phyloP scores from a whole-genome alignment of 2,888 invertebrate species.

The Amblyjoppa fuscipennis region DNA sequence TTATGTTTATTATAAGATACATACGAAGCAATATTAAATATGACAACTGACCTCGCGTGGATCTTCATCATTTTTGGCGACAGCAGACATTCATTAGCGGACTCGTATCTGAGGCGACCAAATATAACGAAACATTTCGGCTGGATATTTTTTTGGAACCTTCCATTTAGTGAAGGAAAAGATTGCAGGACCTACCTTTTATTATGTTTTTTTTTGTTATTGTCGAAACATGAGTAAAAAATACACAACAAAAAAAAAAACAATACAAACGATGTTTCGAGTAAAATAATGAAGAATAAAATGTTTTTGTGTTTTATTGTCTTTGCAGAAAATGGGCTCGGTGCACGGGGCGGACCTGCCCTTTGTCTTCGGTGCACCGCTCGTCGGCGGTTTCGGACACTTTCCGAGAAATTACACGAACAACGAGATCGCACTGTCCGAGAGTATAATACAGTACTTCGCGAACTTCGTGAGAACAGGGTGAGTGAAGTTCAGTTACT shows the following conservation, averaged over 20 bases:
- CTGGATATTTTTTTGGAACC: too few species aligned
- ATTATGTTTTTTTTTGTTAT: too few species aligned
- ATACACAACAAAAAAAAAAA: too few species aligned
- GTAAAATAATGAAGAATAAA: background rate
- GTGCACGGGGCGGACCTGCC: constrained; percentile 97
- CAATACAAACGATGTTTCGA: background rate
- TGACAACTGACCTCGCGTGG: background rate
- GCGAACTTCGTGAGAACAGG: constrained; percentile 95
- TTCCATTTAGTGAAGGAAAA: too few species aligned
- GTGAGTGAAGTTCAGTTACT: constrained; percentile 87
- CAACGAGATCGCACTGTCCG: constrained; percentile 93
- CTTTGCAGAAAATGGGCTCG: constrained; percentile 93
- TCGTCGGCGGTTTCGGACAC: constrained; percentile 93
- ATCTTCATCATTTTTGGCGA: constrained; percentile 9
- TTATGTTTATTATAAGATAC: too few species aligned
- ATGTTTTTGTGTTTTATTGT: constrained; percentile 8
- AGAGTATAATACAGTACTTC: constrained; percentile 95
- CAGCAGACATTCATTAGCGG: background rate
- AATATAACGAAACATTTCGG: too few species aligned
- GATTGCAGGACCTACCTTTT: too few species aligned
- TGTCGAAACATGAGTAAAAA: too few species aligned
- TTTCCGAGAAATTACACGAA: constrained; percentile 96
- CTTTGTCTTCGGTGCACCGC: constrained; percentile 96
- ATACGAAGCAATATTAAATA: background rate
- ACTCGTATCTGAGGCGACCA: background rate